Evolutionary conservation across 2,797 vertebrate genomes (phyloP).

Genomic region (Syngnathus rostellatus): DNA sequence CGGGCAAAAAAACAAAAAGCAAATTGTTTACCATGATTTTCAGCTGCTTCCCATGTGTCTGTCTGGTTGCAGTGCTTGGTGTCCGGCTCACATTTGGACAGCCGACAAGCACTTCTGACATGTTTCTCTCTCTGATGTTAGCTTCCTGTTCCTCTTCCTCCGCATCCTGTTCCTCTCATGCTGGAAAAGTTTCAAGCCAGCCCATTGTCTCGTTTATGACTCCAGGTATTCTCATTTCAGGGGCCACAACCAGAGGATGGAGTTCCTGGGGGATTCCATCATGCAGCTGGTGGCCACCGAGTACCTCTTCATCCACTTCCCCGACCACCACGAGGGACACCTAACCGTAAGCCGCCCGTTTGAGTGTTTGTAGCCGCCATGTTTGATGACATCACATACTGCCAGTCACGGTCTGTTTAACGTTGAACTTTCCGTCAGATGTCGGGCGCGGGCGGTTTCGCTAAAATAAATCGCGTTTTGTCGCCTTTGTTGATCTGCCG

Average conservation of each 20-base stretch:
- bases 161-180: neutral
- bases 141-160: slow-evolving; percentile 3
- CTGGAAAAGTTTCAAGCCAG: neutral
- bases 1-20: neutral
- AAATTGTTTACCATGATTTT: too few species aligned
- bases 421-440: neutral
- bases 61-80: neutral
- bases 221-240: slow-evolving; percentile 53
- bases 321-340: slow-evolving; percentile 96
- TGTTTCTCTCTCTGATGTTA: neutral
- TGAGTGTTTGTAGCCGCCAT: neutral
- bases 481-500: neutral
- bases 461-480: neutral
- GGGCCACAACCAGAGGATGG: slow-evolving; percentile 98
- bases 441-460: neutral
- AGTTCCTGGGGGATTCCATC: slow-evolving; percentile 98
- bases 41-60: neutral
- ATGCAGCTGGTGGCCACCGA: slow-evolving; percentile 98
- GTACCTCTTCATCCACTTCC: slow-evolving; percentile 98
- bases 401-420: too few species aligned
- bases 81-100: neutral
- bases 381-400: neutral
- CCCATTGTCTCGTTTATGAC: neutral
- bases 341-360: slow-evolving; percentile 75
- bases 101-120: slow-evolving; percentile 3